These are phyloP conservation scores for Moxostoma hubbsi DNA, from an alignment of 2,797 vertebrate genomes.

Conservation along the genomic window DNA sequence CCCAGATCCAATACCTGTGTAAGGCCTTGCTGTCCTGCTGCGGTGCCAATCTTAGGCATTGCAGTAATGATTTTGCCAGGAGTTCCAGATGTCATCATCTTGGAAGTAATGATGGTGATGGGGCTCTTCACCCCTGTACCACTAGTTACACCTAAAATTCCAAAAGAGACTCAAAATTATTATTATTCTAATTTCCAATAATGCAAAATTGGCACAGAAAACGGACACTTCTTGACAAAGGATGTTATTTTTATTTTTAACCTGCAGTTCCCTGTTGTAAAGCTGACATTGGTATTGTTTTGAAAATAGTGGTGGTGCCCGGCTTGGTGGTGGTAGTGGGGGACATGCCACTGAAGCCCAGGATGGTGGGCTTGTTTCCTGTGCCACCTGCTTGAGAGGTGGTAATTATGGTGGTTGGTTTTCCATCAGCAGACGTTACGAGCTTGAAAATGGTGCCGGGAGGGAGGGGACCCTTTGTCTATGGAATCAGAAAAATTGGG, in stretches of 20 bases:
- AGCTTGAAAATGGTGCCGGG: constrained; percentile 92
- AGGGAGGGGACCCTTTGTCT: constrained; percentile 91
- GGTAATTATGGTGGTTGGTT: constrained; percentile 93
- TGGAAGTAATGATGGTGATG: constrained; percentile 91
- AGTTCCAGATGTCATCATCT: constrained; percentile 92
- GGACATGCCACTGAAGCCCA: constrained; percentile 91
- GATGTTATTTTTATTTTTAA: constrained; percentile 56
- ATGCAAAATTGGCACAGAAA: not conserved
- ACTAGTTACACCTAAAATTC: constrained; percentile 83
- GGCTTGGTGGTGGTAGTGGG: constrained; percentile 86
- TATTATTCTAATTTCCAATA: not conserved
- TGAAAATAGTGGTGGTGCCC: constrained; percentile 89
- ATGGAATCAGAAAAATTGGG: constrained; percentile 35
- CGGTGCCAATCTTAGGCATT: constrained; percentile 87
- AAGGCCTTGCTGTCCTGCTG: constrained; percentile 87
- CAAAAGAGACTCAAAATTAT: not conserved
- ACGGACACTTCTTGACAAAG: not conserved
- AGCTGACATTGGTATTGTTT: constrained; percentile 95
- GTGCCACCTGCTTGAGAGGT: constrained; percentile 87
- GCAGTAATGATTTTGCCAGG: constrained; percentile 94
- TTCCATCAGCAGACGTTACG: constrained; percentile 93
- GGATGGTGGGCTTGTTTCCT: constrained; percentile 88
- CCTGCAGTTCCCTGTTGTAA: constrained; percentile 89
- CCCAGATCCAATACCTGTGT: constrained; percentile 81
- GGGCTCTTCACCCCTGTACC: constrained; percentile 88